These are phyloP conservation scores for Aphaenogaster ashmeadi DNA, from an alignment of 1,140 invertebrate species.

Conservation along the genomic window DNA sequence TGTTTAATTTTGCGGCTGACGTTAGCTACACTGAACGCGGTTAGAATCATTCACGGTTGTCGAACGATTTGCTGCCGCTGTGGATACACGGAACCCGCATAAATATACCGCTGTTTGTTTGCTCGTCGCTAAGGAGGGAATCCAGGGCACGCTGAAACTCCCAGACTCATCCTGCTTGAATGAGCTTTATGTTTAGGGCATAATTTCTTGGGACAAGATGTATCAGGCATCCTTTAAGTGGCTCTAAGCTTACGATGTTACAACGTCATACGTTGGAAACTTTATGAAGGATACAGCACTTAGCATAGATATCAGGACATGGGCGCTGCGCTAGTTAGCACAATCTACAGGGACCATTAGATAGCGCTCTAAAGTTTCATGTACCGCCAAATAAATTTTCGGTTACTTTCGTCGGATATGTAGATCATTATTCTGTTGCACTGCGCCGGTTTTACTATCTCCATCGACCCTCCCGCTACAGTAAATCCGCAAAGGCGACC, in stretches of 20 bases:
- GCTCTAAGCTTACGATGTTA: conserved; percentile 47
- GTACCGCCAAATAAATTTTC: conserved; percentile 37
- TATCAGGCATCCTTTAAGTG: conserved; percentile 70
- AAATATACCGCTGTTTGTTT: conserved; percentile 73
- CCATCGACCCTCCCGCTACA: conserved; percentile 17
- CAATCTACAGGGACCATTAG: conserved; percentile 50
- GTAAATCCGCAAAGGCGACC: conserved; percentile 44
- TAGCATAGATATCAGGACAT: conserved; percentile 32
- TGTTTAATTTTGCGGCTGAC: conserved; percentile 68
- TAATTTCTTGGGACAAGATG: conserved; percentile 62
- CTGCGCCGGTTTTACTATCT: not conserved
- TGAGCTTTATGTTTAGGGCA: conserved; percentile 54
- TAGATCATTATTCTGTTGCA: conserved; percentile 18
- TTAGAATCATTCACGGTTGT: conserved; percentile 62
- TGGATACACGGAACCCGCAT: conserved; percentile 63
- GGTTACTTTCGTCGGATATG: conserved; percentile 32
- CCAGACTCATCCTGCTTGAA: conserved; percentile 30
- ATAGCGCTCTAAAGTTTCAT: conserved; percentile 38
- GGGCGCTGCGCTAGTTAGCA: conserved; percentile 35
- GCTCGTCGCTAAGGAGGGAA: conserved; percentile 61
- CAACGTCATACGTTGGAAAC: conserved; percentile 59
- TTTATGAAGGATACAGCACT: conserved; percentile 63
- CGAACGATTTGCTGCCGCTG: conserved; percentile 42
- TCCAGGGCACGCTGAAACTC: conserved; percentile 36
- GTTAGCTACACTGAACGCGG: conserved; percentile 41